A percentile compares a stretch with the other conserved stretches of the same genome.
Conservation (phyloP, 2,888 invertebrate species). For the Lamellibrachia columna region DNA sequence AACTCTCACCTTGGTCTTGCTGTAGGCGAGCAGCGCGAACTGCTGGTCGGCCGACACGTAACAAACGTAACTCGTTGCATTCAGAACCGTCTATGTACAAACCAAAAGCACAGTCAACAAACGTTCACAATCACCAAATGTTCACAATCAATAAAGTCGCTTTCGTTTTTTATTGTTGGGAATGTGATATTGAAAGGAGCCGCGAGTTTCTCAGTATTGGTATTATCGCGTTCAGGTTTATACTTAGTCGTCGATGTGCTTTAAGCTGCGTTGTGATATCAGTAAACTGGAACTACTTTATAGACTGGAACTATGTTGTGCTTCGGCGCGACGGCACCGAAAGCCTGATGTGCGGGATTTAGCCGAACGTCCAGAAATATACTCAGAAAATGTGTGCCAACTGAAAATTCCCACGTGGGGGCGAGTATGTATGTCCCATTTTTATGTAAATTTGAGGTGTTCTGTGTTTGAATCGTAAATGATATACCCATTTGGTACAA, state of each 20-base stretch:
- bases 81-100: neutral
- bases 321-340: too few relatives aligned
- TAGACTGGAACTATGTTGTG: neutral
- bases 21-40: neutral
- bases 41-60: neutral
- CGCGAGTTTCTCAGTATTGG: too few relatives aligned
- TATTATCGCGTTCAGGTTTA: too few relatives aligned
- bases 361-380: too few relatives aligned
- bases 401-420: too few relatives aligned
- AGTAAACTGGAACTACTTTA: neutral
- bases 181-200: neutral
- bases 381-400: too few relatives aligned
- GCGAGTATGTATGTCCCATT: too few relatives aligned
- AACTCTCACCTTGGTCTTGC: neutral
- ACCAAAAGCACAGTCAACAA: neutral
- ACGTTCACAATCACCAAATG: neutral
- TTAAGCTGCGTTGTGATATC: neutral
- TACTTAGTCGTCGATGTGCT: too few relatives aligned
- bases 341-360: too few relatives aligned
- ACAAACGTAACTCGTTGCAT: neutral
- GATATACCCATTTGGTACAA: too few relatives aligned
- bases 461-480: too few relatives aligned
- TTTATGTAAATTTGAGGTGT: too few relatives aligned
- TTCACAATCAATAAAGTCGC: neutral
- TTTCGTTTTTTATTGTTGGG: neutral